Conservation (phyloP, 2,888 invertebrate species). For the Cheilosia vulpina region DNA sequence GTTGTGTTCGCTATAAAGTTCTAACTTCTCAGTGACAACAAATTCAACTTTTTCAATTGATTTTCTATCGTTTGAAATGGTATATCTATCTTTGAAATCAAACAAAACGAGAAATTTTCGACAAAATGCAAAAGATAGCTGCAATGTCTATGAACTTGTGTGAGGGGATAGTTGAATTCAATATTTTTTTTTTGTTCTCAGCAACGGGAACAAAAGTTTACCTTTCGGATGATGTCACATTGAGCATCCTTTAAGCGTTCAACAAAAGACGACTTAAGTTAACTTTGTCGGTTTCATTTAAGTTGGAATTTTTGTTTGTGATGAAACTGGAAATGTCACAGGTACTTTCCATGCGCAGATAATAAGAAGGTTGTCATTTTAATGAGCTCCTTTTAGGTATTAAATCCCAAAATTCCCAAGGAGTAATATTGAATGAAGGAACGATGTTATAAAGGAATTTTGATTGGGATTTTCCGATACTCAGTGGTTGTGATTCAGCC, state of each 20-base stretch:
- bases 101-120: slow-evolving; percentile 20
- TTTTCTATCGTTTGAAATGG: slow-evolving; percentile 43
- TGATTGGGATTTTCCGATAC: no score
- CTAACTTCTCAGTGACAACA: slow-evolving; percentile 53
- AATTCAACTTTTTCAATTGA: slow-evolving; percentile 72
- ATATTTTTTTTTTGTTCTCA: slow-evolving; percentile 16
- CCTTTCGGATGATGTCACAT: slow-evolving; percentile 33
- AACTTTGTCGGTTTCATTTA: slow-evolving; percentile 33
- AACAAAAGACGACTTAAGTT: slow-evolving; percentile 52
- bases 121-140: slow-evolving; percentile 54
- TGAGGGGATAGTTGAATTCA: slow-evolving; percentile 41
- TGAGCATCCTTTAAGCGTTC: slow-evolving; percentile 27
- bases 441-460: neutral
- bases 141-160: slow-evolving; percentile 38
- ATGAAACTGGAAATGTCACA: neutral
- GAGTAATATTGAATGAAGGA: neutral
- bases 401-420: neutral
- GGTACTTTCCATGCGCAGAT: neutral
- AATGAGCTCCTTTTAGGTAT: slow-evolving; percentile 10
- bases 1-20: slow-evolving; percentile 26
- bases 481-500: no score
- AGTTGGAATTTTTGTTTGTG: slow-evolving; percentile 1
- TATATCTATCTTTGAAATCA: slow-evolving; percentile 35
- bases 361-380: neutral
- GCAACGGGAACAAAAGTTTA: slow-evolving; percentile 15